Evolutionary conservation across 1,140 invertebrate genomes (phyloP).

Genomic region (Dermatophagoides farinae): DNA sequence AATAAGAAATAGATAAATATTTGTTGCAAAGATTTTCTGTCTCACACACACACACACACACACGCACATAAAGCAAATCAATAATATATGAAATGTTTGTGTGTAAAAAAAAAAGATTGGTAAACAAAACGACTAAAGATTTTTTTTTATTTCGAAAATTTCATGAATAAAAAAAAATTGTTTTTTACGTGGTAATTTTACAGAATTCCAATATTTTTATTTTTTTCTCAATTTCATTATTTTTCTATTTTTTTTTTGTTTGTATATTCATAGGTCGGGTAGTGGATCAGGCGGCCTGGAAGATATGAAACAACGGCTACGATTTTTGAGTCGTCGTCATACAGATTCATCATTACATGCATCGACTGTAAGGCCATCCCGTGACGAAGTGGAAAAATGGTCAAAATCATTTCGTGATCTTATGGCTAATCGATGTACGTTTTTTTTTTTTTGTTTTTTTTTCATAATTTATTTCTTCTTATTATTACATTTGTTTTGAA

Average conservation of each 20-base stretch:
- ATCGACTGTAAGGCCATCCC: constrained; percentile 25
- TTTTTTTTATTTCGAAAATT: too few relatives aligned
- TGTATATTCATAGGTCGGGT: neutral
- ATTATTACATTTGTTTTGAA: neutral
- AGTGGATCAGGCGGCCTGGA: constrained; percentile 21
- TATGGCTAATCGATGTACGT: constrained; percentile 33
- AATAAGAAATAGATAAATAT: too few relatives aligned
- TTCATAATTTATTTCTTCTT: neutral
- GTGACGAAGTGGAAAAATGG: constrained; percentile 32
- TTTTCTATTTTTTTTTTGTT: neutral
- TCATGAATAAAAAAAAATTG: neutral
- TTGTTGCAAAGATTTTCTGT: too few relatives aligned
- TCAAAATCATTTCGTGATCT: constrained; percentile 31
- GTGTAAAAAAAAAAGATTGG: too few relatives aligned
- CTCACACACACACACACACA: too few relatives aligned
- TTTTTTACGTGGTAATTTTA: neutral
- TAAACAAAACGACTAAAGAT: too few relatives aligned
- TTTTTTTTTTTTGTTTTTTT: neutral
- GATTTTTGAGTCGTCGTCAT: constrained; percentile 28
- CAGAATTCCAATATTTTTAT: neutral
- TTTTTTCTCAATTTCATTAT: neutral
- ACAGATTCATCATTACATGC: constrained; percentile 26
- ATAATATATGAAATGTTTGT: too few relatives aligned
- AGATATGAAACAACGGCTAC: constrained; percentile 28
- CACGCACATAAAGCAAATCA: too few relatives aligned